phyloP scores from a whole-genome alignment of 2,113 vertebrate species.

The Lipotes vexillifer region DNA sequence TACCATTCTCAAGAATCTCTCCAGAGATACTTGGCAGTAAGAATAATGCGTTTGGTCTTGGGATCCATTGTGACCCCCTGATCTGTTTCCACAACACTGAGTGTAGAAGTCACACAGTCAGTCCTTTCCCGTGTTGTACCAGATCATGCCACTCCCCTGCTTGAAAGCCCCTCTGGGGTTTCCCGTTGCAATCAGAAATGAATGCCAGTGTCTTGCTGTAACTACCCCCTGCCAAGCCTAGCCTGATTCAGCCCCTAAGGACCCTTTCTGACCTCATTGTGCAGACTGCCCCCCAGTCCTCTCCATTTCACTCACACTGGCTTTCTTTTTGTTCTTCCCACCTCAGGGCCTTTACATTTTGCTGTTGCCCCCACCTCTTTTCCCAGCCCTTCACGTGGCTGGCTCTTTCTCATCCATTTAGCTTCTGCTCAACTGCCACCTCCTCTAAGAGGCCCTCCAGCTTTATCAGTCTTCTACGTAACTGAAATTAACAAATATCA shows the following conservation, averaged over 20 bases:
- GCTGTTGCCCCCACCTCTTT: neutral
- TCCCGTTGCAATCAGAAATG: neutral
- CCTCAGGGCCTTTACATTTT: neutral
- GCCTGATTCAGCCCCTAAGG: rapidly evolving
- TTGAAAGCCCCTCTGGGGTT: neutral
- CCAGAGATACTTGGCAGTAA: neutral
- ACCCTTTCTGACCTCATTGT: neutral
- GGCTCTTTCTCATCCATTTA: neutral
- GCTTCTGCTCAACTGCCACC: neutral
- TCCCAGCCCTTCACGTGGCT: neutral
- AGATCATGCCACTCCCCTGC: neutral
- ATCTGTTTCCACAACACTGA: neutral
- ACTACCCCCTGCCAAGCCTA: neutral
- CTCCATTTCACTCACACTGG: no score
- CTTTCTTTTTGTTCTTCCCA: neutral
- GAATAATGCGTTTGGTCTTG: neutral
- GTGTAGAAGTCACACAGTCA: neutral
- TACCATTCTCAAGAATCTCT: neutral
- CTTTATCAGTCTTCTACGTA: rapidly evolving
- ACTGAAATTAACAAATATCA: rapidly evolving
- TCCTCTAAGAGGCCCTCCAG: neutral
- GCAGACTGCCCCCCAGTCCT: rapidly evolving
- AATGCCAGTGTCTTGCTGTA: neutral
- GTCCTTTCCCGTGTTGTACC: rapidly evolving
- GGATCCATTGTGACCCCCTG: neutral